Evolutionary conservation across 2,888 invertebrate species (phyloP).

Genomic region (Linyphia triangularis): DNA sequence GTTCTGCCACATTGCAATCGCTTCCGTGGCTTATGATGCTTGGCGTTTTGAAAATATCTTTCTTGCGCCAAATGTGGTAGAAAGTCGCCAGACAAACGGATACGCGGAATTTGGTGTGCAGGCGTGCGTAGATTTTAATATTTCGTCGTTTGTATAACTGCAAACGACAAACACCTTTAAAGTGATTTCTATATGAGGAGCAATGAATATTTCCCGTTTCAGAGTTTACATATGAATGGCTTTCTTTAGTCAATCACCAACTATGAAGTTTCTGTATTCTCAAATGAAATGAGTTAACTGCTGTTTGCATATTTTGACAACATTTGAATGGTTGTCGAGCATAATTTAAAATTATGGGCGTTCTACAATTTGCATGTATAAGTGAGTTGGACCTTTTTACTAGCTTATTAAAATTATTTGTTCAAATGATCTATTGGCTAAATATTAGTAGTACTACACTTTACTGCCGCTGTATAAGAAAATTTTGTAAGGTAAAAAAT

Average conservation of each 20-base stretch:
- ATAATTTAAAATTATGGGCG: too few species aligned
- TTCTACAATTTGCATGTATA: too few species aligned
- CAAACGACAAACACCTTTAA: conserved; percentile 20
- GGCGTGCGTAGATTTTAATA: conserved; percentile 40
- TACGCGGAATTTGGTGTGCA: conserved; percentile 29
- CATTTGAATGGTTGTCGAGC: too few species aligned
- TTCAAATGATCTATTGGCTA: too few species aligned
- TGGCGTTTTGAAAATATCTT: conserved; percentile 27
- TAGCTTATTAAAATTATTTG: too few species aligned
- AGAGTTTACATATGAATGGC: neutral
- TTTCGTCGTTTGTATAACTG: conserved; percentile 19
- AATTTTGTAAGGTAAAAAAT: too few species aligned
- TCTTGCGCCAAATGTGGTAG: conserved; percentile 59
- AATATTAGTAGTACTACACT: too few species aligned
- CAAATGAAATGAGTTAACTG: neutral
- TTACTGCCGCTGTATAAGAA: too few species aligned
- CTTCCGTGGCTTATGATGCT: conserved; percentile 44
- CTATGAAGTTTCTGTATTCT: neutral
- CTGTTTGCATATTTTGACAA: neutral
- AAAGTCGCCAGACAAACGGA: conserved; percentile 57
- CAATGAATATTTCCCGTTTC: neutral
- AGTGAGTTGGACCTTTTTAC: too few species aligned
- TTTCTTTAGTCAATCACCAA: neutral
- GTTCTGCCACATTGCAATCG: conserved; percentile 4
- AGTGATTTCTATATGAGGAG: conserved; percentile 36